Conservation (phyloP, 2,797 vertebrate genomes). For the Oreortyx pictus region DNA sequence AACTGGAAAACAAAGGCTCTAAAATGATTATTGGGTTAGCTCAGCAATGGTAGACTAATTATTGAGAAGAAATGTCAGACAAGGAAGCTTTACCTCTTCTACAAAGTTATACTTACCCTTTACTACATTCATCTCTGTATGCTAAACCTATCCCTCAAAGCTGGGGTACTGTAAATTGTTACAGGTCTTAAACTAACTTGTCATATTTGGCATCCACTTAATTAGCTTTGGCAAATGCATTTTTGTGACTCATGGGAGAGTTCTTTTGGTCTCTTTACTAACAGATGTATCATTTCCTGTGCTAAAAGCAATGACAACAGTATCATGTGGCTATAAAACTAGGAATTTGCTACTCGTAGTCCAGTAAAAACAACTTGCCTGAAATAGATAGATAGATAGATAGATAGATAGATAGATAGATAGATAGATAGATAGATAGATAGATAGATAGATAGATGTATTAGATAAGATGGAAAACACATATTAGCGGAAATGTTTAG, state of each 20-base stretch:
- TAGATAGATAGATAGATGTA: neutral
- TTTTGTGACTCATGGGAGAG: constrained; percentile 87
- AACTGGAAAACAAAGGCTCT: neutral
- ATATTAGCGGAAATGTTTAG: neutral
- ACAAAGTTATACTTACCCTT: neutral
- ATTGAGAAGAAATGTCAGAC: neutral
- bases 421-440: neutral
- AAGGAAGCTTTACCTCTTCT: neutral
- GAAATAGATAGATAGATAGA: neutral
- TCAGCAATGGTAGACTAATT: neutral
- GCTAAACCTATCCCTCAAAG: neutral
- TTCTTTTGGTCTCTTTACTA: constrained; percentile 74
- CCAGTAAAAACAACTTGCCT: constrained; percentile 68
- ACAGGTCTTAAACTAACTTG: constrained; percentile 82
- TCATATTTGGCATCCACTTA: constrained; percentile 87
- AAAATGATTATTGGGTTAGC: neutral
- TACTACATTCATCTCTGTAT: neutral
- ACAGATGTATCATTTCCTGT: constrained; percentile 77
- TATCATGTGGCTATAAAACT: constrained; percentile 82
- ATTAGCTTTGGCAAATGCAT: constrained; percentile 86
- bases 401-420: neutral
- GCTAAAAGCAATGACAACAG: constrained; percentile 84
- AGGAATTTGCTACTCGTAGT: constrained; percentile 69
- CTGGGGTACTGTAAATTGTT: constrained; percentile 73
- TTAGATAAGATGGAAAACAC: constrained; percentile 58